A percentile compares a stretch with the other conserved stretches of the same genome.
Conservation (phyloP, 2,797 vertebrate genomes). For the Furcifer pardalis region DNA sequence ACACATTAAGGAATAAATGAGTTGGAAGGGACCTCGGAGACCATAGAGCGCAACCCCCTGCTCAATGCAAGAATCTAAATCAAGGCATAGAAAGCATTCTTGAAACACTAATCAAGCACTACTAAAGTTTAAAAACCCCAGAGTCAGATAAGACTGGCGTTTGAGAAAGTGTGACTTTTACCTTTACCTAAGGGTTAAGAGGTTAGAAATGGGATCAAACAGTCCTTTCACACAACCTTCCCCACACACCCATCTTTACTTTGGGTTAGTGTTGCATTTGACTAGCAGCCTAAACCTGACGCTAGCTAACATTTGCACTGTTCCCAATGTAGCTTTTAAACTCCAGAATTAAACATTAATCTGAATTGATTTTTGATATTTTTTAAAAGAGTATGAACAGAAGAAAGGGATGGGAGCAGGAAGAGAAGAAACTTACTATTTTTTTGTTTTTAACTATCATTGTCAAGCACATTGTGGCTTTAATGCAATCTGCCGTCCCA, state of each 20-base stretch:
- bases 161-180: no score
- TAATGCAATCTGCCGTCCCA: constrained; percentile 70
- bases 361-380: background rate
- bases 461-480: constrained; percentile 70
- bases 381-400: background rate
- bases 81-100: no score
- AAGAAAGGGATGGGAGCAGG: no score
- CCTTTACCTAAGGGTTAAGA: no score
- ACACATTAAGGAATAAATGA: no score
- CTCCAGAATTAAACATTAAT: background rate
- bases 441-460: constrained; percentile 56
- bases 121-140: background rate
- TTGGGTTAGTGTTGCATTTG: background rate
- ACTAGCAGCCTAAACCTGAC: no score
- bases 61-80: no score
- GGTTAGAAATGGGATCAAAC: background rate
- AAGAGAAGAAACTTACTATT: constrained; percentile 57
- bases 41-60: no score
- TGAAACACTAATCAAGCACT: background rate
- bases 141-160: background rate
- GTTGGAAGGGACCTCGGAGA: no score
- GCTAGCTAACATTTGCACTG: background rate
- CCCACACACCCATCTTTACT: background rate
- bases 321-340: background rate
- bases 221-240: background rate